A percentile compares a stretch with the other conserved stretches of the same genome.
Conservation (phyloP, 2,797 vertebrate species). For the Chaunax sp. region DNA sequence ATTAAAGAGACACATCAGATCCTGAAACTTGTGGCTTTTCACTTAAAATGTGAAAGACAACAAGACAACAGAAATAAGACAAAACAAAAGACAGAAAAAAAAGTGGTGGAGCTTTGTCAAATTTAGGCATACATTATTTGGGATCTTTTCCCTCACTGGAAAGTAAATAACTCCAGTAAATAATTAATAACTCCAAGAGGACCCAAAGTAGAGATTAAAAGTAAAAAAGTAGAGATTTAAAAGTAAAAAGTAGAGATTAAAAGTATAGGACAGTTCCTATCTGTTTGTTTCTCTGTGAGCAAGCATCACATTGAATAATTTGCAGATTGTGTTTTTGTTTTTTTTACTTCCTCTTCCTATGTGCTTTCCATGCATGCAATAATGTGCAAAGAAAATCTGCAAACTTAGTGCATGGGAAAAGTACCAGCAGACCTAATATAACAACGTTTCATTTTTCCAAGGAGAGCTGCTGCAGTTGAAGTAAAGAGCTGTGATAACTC, state of each 20-base stretch:
- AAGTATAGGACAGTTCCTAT: slow-evolving; percentile 39
- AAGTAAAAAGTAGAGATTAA: slow-evolving; percentile 32
- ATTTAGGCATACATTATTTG: slow-evolving; percentile 37
- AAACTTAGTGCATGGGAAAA: slow-evolving; percentile 23
- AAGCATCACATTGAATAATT: slow-evolving; percentile 21
- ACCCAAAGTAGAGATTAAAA: slow-evolving; percentile 29
- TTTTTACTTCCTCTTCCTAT: slow-evolving; percentile 27
- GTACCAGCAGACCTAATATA: slow-evolving; percentile 23
- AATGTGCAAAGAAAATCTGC: slow-evolving; percentile 23
- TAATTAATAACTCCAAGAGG: slow-evolving; percentile 62
- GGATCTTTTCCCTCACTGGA: slow-evolving; percentile 33
- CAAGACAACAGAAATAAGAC: slow-evolving; percentile 6
- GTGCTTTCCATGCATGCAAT: slow-evolving; percentile 6
- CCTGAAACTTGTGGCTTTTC: slow-evolving; percentile 20
- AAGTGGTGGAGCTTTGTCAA: slow-evolving; percentile 20
- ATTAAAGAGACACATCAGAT: slow-evolving; percentile 9
- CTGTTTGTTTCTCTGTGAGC: slow-evolving; percentile 54
- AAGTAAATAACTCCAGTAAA: slow-evolving; percentile 59
- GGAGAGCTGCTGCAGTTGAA: slow-evolving; percentile 10
- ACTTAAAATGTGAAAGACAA: slow-evolving; percentile 11
- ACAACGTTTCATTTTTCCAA: slow-evolving; percentile 28
- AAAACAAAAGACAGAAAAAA: slow-evolving; percentile 11
- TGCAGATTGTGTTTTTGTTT: slow-evolving; percentile 8
- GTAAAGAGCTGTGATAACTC: slow-evolving; percentile 19
- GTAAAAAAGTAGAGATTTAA: slow-evolving; percentile 37